A percentile compares a stretch with the other conserved stretches of the same genome.
phyloP scores from a whole-genome alignment of 2,888 invertebrate genomes.

The Strigamia transsilvanica region DNA sequence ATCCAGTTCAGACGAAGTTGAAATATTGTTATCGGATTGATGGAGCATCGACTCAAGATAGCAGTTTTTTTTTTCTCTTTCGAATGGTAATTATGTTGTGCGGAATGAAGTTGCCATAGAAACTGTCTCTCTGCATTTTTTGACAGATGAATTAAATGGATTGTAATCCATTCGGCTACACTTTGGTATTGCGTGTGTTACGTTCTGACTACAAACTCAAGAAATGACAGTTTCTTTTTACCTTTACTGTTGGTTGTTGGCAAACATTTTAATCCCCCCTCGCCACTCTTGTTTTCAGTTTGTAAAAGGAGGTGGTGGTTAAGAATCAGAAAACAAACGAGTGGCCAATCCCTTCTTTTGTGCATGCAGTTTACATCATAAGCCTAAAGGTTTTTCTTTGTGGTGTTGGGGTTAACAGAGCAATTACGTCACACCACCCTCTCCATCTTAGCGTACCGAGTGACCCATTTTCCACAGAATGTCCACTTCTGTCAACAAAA shows the following conservation, averaged over 20 bases:
- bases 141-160: background rate
- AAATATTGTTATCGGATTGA: conserved; percentile 9
- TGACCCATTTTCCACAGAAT: conserved; percentile 46
- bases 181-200: background rate
- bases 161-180: background rate
- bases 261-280: conserved; percentile 33
- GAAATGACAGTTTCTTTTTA: conserved; percentile 3
- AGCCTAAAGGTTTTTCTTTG: conserved; percentile 38
- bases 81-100: background rate
- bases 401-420: conserved; percentile 43
- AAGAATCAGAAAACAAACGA: conserved; percentile 32
- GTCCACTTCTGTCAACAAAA: conserved; percentile 33
- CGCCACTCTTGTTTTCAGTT: conserved; percentile 4
- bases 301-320: conserved; percentile 35
- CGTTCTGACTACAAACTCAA: background rate
- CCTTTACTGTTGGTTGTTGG: conserved; percentile 36
- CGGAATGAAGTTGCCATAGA: conserved; percentile 23
- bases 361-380: conserved; percentile 28
- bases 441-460: background rate
- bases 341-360: conserved; percentile 40
- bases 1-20: conserved; percentile 11
- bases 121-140: conserved; percentile 23
- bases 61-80: background rate
- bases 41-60: background rate
- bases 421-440: conserved; percentile 47